Conservation (phyloP, 2,888 invertebrate species). For the Pachymerium ferrugineum region DNA sequence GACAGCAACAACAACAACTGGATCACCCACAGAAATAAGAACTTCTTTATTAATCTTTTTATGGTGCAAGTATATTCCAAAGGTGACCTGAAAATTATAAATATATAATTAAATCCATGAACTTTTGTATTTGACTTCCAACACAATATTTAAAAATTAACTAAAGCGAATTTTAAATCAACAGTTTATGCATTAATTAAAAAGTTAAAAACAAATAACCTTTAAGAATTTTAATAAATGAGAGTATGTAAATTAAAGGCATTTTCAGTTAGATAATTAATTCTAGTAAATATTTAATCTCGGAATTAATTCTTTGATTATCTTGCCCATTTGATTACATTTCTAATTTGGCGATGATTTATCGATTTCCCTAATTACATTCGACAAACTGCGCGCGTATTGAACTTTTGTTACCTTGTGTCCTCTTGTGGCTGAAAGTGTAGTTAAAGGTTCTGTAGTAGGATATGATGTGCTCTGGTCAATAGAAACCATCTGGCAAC, state of each 20-base stretch:
- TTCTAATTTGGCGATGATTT: background rate
- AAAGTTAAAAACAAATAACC: too few species aligned
- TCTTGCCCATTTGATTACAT: background rate
- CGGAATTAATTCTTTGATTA: background rate
- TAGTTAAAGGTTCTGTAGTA: slow-evolving; percentile 50
- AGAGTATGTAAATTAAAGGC: too few species aligned
- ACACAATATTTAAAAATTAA: too few species aligned
- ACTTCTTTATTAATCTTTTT: background rate
- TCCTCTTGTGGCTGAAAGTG: slow-evolving; percentile 38
- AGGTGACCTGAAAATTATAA: slow-evolving; percentile 20
- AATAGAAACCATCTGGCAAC: slow-evolving; percentile 95
- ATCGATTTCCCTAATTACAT: slow-evolving; percentile 1
- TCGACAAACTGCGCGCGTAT: background rate
- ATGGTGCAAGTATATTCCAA: slow-evolving; percentile 28
- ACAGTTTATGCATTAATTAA: too few species aligned
- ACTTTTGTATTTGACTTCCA: too few species aligned
- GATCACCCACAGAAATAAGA: slow-evolving; percentile 17
- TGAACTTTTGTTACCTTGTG: slow-evolving; percentile 32
- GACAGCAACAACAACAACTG: too few species aligned
- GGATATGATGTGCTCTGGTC: slow-evolving; percentile 77
- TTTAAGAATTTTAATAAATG: too few species aligned
- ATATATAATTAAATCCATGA: background rate
- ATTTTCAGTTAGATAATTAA: background rate
- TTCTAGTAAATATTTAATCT: background rate
- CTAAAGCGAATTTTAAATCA: too few species aligned